Evolutionary conservation across 2,113 vertebrate genomes (phyloP), one percentile per base, ranked within the genome.

Genomic region (Cromileptes altivelis): DNA sequence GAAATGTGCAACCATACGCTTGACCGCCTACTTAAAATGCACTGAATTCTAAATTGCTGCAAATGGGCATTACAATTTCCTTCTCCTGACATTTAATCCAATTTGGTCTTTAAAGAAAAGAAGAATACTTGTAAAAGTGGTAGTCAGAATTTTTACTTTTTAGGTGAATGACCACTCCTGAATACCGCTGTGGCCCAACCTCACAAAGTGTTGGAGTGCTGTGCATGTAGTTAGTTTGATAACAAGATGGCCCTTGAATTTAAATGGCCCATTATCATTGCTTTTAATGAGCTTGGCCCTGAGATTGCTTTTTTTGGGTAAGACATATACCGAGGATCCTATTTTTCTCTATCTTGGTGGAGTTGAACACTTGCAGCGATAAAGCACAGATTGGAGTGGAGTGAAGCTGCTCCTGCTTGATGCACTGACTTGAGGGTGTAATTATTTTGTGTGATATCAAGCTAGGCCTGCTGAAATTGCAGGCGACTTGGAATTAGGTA

Each of bases 401-500:
- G 62, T 72, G 25, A 84, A 82, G 87, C 81, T 52, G 42, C 88
- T 80, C 62, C 74, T 68, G 83, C 85, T 88, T 86, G 88, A 91
- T 82, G 80, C 89, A 83, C 61, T 94, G 91, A 94, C 94, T 94
- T 82, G 60, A 87, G 94, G 93, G 91, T 92, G 85, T 94, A 95
- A 94, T 94, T 94, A 95, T 94, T 92, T 92, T 78, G 84, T 85
- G 82, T 81, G 89, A 90, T 90, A 94, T 93, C 89, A 88, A 81
- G 85, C 89, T 77, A 76, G 70, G 88, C n/a, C n/a, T n/a, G 85
- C 86, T 91, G 86, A 87, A 91, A 92, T 91, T 93, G 91, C 80
- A 84, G 81, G 84, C 64, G 61, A 84, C 78, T 88, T 78, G 80
- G 86, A 93, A 89, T 91, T 87, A 82, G 78, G 86, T 84, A 81